Percentiles rank a stretch among this genome's conserved stretches.
phyloP scores from a whole-genome alignment of 1,140 invertebrate genomes.

The Batillaria attramentaria region DNA sequence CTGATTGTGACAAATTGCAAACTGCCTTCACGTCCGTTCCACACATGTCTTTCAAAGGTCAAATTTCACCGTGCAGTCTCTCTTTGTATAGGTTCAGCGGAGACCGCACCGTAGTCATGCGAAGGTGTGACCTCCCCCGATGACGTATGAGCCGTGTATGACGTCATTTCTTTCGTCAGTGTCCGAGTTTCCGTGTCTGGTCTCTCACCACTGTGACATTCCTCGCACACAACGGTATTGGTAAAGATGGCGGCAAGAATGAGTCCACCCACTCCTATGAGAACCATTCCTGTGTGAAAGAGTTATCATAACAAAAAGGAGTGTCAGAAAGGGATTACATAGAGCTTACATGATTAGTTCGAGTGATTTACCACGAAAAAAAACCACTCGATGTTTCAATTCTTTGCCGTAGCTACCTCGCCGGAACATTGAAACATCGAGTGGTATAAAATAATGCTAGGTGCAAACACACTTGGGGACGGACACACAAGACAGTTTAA shows the following conservation, averaged over 20 bases:
- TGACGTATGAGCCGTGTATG: too few relatives aligned
- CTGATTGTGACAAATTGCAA: too few relatives aligned
- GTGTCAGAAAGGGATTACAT: not conserved
- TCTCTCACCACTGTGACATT: constrained; percentile 5
- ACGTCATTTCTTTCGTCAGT: constrained; percentile 1
- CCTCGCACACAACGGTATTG: constrained; percentile 26
- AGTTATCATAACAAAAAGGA: not conserved
- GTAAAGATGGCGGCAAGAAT: constrained; percentile 29
- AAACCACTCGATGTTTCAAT: not conserved
- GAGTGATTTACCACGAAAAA: too few relatives aligned
- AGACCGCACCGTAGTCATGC: too few relatives aligned
- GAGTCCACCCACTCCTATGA: constrained; percentile 35
- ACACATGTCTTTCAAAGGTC: too few relatives aligned
- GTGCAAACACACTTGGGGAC: not conserved
- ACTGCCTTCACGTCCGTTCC: too few relatives aligned
- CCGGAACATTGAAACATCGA: not conserved
- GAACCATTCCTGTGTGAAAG: constrained; percentile 25
- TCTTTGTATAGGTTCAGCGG: too few relatives aligned
- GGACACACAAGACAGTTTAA: too few relatives aligned
- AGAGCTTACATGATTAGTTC: too few relatives aligned
- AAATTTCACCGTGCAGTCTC: too few relatives aligned
- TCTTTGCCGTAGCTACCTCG: too few relatives aligned
- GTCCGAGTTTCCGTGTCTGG: not conserved
- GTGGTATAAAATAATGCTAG: not conserved
- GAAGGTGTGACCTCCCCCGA: too few relatives aligned